Base-by-base conservation (phyloP, 2,113 vertebrate species). In the Pampusana beccarii region DNA sequence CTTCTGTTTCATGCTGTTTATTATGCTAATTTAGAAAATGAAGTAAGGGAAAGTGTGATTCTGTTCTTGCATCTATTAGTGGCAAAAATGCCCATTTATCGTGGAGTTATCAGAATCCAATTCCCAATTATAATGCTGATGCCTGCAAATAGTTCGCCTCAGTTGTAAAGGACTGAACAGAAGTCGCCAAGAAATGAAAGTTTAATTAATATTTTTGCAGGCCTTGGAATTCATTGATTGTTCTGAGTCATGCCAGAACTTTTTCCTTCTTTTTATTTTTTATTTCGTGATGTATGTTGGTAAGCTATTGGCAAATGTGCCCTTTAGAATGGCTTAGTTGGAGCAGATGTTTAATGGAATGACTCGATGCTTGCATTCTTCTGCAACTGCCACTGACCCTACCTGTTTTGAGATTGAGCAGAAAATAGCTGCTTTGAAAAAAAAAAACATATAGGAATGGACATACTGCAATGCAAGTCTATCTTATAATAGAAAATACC, bases 1-100 rank as follows among this genome's bases (percentile, higher is more conserved):
- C 92, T 94, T 92, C 46, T 77, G 1, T 84, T 93, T 96, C 70
- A 33, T 86, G n/a, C 58, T 89, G 48, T 78, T 31, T 74, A 15
- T 82, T 80, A 33, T 85, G 56, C 38, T 85, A 71, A 93, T 93
- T 74, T 77, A 67, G 82, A 78, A 96, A 93, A 81, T 61, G 7
- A 86, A 95, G 12, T 56, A 31, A 56, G 53, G 84, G 87, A 56
- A 95, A 19, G 31, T 65, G 44, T 70, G 64, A 60, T 95, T 95
- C 83, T 86, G 3, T 85, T 86, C 54, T 92, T 92, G 84, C 23
- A 40, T 57, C 28, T 46, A 31, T 65, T 84, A 78, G 60, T 67
- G 61, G 46, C 34, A 62, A 92, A 91, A 81, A 56, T 3, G 29
- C 33, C 19, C 11, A n/a, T 92, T 92, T 94, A 70, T 51, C 72